These are phyloP conservation scores for Gymnobelideus leadbeateri DNA, from an alignment of 2,113 vertebrate species.

Conservation along the genomic window DNA sequence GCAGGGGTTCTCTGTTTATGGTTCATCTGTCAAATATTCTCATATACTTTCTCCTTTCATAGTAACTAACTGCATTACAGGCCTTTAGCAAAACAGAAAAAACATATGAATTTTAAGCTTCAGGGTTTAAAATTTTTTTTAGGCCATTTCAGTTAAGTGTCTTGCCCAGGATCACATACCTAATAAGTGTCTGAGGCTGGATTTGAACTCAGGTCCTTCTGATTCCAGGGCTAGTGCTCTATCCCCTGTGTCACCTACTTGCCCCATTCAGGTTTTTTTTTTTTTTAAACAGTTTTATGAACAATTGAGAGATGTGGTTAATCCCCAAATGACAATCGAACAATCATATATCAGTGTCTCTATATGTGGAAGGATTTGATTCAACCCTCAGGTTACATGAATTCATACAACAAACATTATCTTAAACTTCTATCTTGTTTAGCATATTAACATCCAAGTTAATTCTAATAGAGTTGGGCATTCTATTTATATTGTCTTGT, in stretches of 20 bases:
- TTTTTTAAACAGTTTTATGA: no score
- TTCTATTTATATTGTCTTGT: not conserved
- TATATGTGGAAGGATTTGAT: constrained; percentile 37
- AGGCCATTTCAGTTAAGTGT: no score
- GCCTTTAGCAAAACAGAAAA: constrained; percentile 47
- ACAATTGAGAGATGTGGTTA: constrained; percentile 7
- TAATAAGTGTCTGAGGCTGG: no score
- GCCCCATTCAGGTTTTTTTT: not conserved
- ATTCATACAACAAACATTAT: constrained; percentile 18
- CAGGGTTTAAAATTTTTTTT: not conserved
- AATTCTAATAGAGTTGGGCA: constrained; percentile 41
- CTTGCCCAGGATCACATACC: no score
- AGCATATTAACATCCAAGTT: constrained; percentile 23
- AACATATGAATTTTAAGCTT: constrained; percentile 52
- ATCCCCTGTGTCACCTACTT: no score
- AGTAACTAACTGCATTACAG: constrained; percentile 64
- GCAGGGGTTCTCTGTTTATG: constrained; percentile 49
- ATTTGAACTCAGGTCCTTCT: no score
- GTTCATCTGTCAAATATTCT: constrained; percentile 62
- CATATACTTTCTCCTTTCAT: constrained; percentile 50
- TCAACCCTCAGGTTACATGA: not conserved
- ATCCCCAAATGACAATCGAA: constrained; percentile 38
- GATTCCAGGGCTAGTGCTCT: no score
- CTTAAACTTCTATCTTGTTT: constrained; percentile 42
- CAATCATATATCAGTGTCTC: not conserved